Evolutionary conservation across 1,140 invertebrate species (phyloP).

Genomic region (Lysiphlebus fabarum): DNA sequence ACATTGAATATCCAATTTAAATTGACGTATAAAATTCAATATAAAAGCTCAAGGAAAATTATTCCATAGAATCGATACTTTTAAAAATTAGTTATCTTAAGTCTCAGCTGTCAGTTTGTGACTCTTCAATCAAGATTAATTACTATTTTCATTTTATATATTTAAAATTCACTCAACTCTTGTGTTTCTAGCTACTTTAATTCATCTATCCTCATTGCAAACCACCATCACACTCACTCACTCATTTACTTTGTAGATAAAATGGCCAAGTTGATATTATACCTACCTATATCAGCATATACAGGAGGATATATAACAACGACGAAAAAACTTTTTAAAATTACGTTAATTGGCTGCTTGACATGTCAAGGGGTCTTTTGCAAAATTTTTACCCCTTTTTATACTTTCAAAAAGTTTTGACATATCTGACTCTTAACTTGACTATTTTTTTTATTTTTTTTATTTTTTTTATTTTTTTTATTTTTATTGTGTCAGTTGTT

Average conservation of each 20-base stretch:
- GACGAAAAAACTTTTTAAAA: constrained; percentile 5
- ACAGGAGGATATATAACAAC: neutral
- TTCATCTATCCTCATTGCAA: neutral
- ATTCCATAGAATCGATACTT: constrained; percentile 16
- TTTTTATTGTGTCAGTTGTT: no score
- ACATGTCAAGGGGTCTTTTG: neutral
- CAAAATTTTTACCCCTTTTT: no score
- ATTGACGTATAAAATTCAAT: no score
- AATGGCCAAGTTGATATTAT: no score
- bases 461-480: no score
- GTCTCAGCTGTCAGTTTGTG: constrained; percentile 9
- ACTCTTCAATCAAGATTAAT: constrained; percentile 23
- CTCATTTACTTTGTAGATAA: no score
- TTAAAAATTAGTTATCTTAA: constrained; percentile 10
- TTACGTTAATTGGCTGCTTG: constrained; percentile 17
- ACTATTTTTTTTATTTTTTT: no score
- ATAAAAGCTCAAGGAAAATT: neutral
- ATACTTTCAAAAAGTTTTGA: neutral
- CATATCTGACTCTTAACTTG: neutral
- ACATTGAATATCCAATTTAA: constrained; percentile 1
- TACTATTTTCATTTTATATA: neutral
- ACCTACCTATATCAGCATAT: no score
- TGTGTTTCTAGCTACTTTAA: no score
- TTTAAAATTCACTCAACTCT: no score
- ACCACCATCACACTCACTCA: no score